These are phyloP conservation scores for Cyrtonyx montezumae DNA, from an alignment of 2,113 vertebrate species.

Conservation along the genomic window DNA sequence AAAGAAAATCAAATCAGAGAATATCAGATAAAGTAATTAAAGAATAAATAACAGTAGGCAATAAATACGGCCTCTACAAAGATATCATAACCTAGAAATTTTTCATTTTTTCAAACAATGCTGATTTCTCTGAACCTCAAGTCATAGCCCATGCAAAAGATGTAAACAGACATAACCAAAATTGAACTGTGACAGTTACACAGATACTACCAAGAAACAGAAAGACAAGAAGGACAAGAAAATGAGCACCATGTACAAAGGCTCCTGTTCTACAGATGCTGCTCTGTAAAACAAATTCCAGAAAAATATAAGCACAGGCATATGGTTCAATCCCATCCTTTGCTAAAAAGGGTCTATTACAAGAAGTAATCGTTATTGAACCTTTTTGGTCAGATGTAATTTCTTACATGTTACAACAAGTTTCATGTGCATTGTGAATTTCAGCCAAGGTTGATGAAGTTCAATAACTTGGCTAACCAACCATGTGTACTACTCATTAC, in stretches of 20 bases:
- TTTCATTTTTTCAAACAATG: background rate
- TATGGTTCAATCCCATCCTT: slow-evolving; percentile 49
- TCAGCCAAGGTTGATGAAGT: slow-evolving; percentile 93
- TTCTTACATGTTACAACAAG: slow-evolving; percentile 87
- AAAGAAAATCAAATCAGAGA: background rate
- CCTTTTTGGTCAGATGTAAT: slow-evolving; percentile 84
- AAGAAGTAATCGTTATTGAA: slow-evolving; percentile 88
- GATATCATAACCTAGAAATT: background rate
- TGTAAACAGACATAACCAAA: background rate
- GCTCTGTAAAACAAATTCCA: background rate
- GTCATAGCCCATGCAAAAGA: background rate
- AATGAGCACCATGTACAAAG: background rate
- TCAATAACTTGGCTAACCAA: slow-evolving; percentile 96
- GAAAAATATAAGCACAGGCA: background rate
- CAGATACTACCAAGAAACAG: background rate
- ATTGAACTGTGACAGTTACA: background rate
- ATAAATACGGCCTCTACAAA: background rate
- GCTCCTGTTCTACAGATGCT: background rate
- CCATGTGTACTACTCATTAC: slow-evolving; percentile 89
- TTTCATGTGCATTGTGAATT: slow-evolving; percentile 84
- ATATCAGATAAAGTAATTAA: background rate
- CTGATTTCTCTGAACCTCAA: background rate
- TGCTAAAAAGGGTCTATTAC: slow-evolving; percentile 75
- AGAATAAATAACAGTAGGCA: background rate
- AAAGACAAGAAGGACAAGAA: background rate